Conservation (phyloP, 2,888 invertebrate genomes). For the Dryocosmus kuriphilus region DNA sequence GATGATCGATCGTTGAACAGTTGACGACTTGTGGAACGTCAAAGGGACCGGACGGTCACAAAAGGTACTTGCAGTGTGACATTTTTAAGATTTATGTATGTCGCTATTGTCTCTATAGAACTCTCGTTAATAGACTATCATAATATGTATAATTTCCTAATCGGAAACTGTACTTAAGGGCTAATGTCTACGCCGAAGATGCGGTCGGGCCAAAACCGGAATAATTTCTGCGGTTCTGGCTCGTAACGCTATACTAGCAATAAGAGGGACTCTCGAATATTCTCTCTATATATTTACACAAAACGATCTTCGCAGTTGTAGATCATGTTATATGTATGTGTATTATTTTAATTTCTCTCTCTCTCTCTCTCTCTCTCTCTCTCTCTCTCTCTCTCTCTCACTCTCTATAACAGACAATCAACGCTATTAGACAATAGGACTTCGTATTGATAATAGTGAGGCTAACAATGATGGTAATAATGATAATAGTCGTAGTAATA, state of each 20-base stretch:
- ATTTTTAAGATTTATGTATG: constrained; percentile 55
- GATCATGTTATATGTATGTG: constrained; percentile 1
- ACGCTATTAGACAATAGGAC: constrained; percentile 72
- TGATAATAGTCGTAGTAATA: constrained; percentile 51
- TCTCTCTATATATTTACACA: constrained; percentile 28
- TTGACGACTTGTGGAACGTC: constrained; percentile 52
- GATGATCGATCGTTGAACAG: constrained; percentile 54
- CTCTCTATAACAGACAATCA: constrained; percentile 68
- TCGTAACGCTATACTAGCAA: constrained; percentile 44
- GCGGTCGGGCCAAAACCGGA: constrained; percentile 45
- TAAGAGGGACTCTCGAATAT: constrained; percentile 40
- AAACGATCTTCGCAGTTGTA: constrained; percentile 27
- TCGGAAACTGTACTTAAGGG: constrained; percentile 54
- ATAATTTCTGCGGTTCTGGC: constrained; percentile 45
- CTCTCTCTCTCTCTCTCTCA: constrained; percentile 43
- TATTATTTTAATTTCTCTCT: constrained; percentile 29
- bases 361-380: constrained; percentile 26
- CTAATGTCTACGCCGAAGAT: constrained; percentile 51
- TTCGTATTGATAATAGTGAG: constrained; percentile 57
- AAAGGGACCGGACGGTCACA: constrained; percentile 45
- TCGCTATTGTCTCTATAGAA: constrained; percentile 68
- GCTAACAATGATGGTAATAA: constrained; percentile 57
- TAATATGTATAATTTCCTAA: constrained; percentile 50
- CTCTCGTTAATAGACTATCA: constrained; percentile 61
- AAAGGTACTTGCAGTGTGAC: constrained; percentile 37